These are phyloP conservation scores for Pteronura brasiliensis DNA, from an alignment of 2,113 vertebrate genomes.

Conservation along the genomic window DNA sequence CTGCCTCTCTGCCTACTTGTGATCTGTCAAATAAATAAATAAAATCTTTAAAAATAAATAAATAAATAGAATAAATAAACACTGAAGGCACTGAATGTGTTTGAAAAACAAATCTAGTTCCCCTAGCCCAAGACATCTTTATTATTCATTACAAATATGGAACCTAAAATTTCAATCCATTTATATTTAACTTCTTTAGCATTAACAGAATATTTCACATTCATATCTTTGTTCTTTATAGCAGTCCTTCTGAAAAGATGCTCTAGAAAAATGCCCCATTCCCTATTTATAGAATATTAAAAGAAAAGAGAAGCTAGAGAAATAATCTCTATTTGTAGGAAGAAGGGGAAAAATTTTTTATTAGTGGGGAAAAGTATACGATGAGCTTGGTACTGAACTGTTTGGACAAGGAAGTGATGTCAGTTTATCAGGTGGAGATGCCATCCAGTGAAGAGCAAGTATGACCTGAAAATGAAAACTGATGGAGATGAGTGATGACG, in stretches of 20 bases:
- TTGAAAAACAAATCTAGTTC: neutral
- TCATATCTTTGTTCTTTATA: neutral
- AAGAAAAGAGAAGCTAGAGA: neutral
- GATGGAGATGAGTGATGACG: neutral
- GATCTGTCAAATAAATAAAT: too few relatives aligned
- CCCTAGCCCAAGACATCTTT: neutral
- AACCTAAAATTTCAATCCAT: neutral
- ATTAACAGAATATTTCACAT: neutral
- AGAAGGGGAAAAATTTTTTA: neutral
- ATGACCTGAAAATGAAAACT: neutral
- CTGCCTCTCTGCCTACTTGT: too few relatives aligned
- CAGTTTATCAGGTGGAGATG: neutral
- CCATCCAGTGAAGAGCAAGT: neutral
- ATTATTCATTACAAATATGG: neutral
- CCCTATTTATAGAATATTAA: neutral
- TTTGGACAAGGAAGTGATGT: neutral
- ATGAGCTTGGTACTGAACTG: neutral
- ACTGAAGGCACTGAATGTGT: neutral
- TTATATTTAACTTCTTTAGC: neutral
- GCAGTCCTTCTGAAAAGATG: neutral
- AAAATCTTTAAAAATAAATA: too few relatives aligned
- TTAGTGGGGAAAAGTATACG: neutral
- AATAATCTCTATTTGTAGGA: neutral
- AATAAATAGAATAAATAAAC: conserved; percentile 1
- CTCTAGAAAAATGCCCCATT: neutral